Evolutionary conservation across 2,888 invertebrate species (phyloP), one percentile per base, ranked within the genome.

Genomic region (Phortica magna): DNA sequence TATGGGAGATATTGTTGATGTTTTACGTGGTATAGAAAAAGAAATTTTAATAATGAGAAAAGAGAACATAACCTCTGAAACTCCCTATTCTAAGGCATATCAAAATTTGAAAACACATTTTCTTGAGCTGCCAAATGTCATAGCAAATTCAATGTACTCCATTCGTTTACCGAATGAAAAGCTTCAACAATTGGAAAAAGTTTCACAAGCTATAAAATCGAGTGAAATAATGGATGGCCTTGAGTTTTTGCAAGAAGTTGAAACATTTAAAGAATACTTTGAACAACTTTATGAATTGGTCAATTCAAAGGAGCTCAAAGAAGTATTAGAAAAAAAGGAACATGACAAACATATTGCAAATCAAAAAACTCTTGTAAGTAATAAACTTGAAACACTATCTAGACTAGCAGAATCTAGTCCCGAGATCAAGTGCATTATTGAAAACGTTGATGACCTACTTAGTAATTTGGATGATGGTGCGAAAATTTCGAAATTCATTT

Each of bases 401-500:
- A 73, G 31, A 17, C 9, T 53, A 7, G 12, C 76, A 1, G 67
- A 73, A 19, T 7, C 65, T 19, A 14, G 59, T 6, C 43, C 72
- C 39, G 76, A 83, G 14, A 73, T 82, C 14, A 43, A 74, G 55
- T 55, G 55, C 12, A n/a, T 74, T 48, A n/a, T 19, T 10, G 17
- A 0, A 5, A 67, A 67, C 7, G 61, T 78, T 48, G n/a, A 77
- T 39, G 78, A 81, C 7, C 14, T 79, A 0, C 57, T 88, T n/a
- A 78, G 83, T 1, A 81, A 80, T 53, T 57, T 81, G 0, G 10
- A 78, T 12, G 80, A 82, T 59, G 42, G 74, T 1, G 82, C 84
- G 5, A 78, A 83, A 64, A 75, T 85, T 10, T 70, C 80, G 4
- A 89, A 89, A 76, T 79, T 84, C 3, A 80, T 90, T 19, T 90